Conservation (phyloP, 2,888 invertebrate genomes). For the Agrilus cyanescens region DNA sequence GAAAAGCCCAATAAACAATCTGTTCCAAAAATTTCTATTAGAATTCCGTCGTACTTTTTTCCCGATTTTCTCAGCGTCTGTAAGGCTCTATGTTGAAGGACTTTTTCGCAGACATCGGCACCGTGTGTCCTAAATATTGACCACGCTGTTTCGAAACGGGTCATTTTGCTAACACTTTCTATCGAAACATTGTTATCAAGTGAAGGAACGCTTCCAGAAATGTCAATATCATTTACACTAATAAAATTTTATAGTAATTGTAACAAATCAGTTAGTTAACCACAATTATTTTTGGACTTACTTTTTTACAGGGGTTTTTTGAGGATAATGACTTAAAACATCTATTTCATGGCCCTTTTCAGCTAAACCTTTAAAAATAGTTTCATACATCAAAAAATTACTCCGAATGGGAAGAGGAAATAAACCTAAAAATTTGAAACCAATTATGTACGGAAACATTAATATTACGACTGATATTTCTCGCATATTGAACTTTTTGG, state of each 20-base stretch:
- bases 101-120: constrained; percentile 9
- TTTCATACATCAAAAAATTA: constrained; percentile 52
- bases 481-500: no score
- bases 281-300: background rate
- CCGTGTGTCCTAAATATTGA: constrained; percentile 11
- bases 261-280: background rate
- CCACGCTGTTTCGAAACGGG: constrained; percentile 3
- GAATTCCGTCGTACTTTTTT: constrained; percentile 30
- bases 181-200: constrained; percentile 18
- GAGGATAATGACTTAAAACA: constrained; percentile 52
- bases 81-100: constrained; percentile 9
- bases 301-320: constrained; percentile 28
- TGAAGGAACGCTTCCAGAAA: constrained; percentile 16
- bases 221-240: constrained; percentile 19
- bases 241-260: constrained; percentile 3
- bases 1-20: constrained; percentile 50
- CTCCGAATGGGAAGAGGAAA: constrained; percentile 58
- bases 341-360: constrained; percentile 54
- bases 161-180: constrained; percentile 3
- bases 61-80: constrained; percentile 8
- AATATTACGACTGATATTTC: no score
- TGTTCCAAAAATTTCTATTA: constrained; percentile 47
- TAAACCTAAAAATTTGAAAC: constrained; percentile 47
- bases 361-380: constrained; percentile 46
- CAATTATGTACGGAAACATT: background rate